Percentiles rank a stretch among this genome's conserved stretches.
These are phyloP conservation scores for Leptocoma aspasia DNA, from an alignment of 2,113 vertebrate species.

Conservation along the genomic window DNA sequence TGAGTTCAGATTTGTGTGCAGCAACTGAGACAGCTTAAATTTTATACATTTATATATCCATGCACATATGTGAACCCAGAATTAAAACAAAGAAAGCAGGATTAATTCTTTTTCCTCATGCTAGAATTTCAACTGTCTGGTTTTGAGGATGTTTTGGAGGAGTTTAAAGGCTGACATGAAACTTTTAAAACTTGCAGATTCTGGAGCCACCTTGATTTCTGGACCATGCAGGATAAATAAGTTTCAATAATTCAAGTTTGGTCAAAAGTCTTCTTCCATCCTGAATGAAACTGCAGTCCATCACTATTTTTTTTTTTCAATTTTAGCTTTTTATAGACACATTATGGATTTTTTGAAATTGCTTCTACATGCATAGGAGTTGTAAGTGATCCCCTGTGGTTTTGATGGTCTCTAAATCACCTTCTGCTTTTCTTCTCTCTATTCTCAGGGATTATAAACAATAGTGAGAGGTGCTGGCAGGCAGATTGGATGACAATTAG, in stretches of 20 bases:
- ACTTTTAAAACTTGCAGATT: neutral
- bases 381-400: neutral
- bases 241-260: neutral
- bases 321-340: neutral
- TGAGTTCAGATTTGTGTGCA: neutral
- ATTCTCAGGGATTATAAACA: neutral
- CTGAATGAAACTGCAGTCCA: neutral
- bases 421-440: neutral
- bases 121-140: neutral
- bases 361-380: neutral
- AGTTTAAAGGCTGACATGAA: neutral
- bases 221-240: neutral
- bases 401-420: neutral
- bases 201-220: neutral
- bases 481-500: neutral
- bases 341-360: conserved; percentile 19
- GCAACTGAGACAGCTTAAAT: neutral
- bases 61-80: neutral
- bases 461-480: neutral
- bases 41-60: neutral
- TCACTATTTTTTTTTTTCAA: neutral
- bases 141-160: neutral
- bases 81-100: neutral
- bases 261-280: neutral
- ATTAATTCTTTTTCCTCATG: neutral